Evolutionary conservation across 2,888 invertebrate genomes (phyloP), one percentile per base, ranked within the genome.

Genomic region (Hypolimnas misippus): DNA sequence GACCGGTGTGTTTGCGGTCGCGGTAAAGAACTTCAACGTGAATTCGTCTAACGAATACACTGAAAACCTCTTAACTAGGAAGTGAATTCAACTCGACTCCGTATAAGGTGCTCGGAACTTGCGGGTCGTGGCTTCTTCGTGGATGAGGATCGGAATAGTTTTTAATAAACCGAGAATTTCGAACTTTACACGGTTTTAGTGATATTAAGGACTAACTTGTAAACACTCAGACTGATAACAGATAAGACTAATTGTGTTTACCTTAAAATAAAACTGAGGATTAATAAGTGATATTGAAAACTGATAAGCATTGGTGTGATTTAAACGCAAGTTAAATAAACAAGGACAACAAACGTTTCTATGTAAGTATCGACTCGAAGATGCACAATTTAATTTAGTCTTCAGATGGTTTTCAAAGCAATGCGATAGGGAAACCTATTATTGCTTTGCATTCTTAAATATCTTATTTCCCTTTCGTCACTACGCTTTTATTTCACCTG

Each of bases 401-500:
- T 10, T 17, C 4, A 8, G 33, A 19, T 16, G 19, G 19, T 12
- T 6, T 5, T 12, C 40, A 33, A 42, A 17, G 52, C 53, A 10
- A 25, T 19, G 25, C 21, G 59, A 59, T 59, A 46, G 42, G 33
- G 35, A 16, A 44, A 46, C 44, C 59, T 59, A 53, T 59, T 59
- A 52, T 52, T 17, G 17, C 40, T 14, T 38, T 19, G 52, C 44
- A 44, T 51, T 16, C 21, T 46, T 59, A 33, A 21, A 52, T 52
- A 52, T 59, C 25, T 25, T 35, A 44, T 52, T 59, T 44, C 38
- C 31, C 19, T 58, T 59, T 59, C 44, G 44, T 52, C 52, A 53
- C 29, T 58, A 52, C n/a, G 25, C 44, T 59, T 35, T 21, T 44
- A 42, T 59, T 53, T 52, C 51, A 59, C 59, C 53, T 53, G 31